Conservation (phyloP, 2,113 vertebrate genomes). For the Alethe diademata region DNA sequence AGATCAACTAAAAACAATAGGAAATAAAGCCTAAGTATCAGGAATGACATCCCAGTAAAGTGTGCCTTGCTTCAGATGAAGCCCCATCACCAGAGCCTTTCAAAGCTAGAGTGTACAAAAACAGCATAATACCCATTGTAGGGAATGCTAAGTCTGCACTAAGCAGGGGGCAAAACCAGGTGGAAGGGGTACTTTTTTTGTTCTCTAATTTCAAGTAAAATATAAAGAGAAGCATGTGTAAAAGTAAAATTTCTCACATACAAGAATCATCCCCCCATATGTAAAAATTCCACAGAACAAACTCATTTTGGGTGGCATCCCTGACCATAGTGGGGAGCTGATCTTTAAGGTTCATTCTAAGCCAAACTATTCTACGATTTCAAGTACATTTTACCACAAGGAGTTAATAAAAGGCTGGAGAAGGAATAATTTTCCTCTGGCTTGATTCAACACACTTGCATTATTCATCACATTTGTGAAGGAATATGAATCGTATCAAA, state of each 20-base stretch:
- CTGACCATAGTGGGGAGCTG: background rate
- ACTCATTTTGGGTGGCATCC: background rate
- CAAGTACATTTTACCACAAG: background rate
- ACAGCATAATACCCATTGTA: background rate
- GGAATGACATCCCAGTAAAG: background rate
- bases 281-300: background rate
- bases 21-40: background rate
- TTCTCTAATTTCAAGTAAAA: background rate
- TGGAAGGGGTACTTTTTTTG: background rate
- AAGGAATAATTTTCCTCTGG: background rate
- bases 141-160: background rate
- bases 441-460: background rate
- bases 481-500: conserved; percentile 3
- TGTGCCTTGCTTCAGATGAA: background rate
- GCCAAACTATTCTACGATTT: background rate
- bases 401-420: background rate
- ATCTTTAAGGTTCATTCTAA: background rate
- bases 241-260: background rate
- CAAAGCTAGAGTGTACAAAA: background rate
- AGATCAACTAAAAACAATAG: background rate
- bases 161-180: background rate
- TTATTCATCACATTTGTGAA: conserved; percentile 20
- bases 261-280: background rate
- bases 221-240: background rate
- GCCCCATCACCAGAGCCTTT: background rate